Evolutionary conservation across 2,888 invertebrate genomes (phyloP), one percentile per base, ranked within the genome.

Genomic region (Dolomedes plantarius): DNA sequence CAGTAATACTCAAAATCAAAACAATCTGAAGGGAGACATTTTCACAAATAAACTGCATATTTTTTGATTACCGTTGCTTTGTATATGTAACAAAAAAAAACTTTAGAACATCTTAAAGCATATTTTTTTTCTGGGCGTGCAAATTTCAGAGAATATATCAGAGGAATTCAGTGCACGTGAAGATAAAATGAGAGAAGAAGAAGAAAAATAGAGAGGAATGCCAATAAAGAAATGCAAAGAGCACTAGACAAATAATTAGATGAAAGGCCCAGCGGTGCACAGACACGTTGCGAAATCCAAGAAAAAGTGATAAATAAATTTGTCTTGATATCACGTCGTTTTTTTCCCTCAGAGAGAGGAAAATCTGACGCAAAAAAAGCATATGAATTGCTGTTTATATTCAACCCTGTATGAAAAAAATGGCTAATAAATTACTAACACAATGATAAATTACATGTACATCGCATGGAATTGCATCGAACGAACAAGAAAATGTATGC

Each of bases 401-500:
- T 86, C 79, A 78, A 86, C 78, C 78, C 85, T 86, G 85, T 78
- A 79, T 77, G 78, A 81, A 82, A 87, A 36, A 81, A 87, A 87
- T 87, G 82, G 73, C 87, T 87, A 87, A 87, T 87, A 87, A 87
- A 87, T 87, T 82, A 87, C 82, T 87, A 86, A 86, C 76, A 82
- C 82, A 87, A 87, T 87, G 87, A 87, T 87, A 78, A 87, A 82
- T 82, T 82, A 87, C 87, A 87, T 78, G 82, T 82, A 87, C 87
- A 87, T 81, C 64, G 77, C 73, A 86, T 86, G 85, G 74, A 74
- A 79, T 79, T 74, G 85, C 85, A 74, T 72, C 65, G 75, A 64
- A 85, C 68, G 56, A 85, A 68, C 72, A 73, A 71, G 69, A 79
- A 75, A 82, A 83, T 83, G 76, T 72, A 76, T 83, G 69, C 71